These are phyloP conservation scores for Merluccius polli DNA, from an alignment of 2,797 vertebrate genomes.

Conservation along the genomic window DNA sequence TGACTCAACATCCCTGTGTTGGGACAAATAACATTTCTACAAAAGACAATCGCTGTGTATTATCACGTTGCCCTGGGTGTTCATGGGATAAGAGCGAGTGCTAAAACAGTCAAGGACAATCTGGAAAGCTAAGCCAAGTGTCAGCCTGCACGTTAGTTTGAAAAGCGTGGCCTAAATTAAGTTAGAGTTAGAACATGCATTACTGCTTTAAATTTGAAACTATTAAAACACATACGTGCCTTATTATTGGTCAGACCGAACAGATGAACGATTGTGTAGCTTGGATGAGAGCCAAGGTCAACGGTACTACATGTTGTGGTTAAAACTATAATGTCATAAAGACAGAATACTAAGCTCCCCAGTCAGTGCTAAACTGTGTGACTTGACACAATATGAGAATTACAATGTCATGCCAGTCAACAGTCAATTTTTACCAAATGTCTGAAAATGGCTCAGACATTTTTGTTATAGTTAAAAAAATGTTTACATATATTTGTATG, in stretches of 20 bases:
- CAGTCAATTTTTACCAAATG: constrained; percentile 9
- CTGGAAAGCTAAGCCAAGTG: not conserved
- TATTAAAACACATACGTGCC: not conserved
- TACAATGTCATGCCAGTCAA: not conserved
- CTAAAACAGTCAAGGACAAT: not conserved
- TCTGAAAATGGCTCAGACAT: not conserved
- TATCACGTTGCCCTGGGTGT: not conserved
- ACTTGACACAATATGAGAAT: constrained; percentile 10
- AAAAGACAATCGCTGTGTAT: constrained; percentile 7
- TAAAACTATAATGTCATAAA: not conserved
- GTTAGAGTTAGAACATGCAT: not conserved
- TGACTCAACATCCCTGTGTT: constrained; percentile 35
- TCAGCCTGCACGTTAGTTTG: not conserved
- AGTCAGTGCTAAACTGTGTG: not conserved
- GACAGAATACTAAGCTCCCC: not conserved
- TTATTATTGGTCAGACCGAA: not conserved
- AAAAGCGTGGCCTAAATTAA: not conserved
- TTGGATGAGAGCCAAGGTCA: no score
- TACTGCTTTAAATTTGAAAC: not conserved
- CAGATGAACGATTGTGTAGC: not conserved
- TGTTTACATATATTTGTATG: not conserved
- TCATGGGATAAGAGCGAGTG: not conserved
- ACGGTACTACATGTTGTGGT: not conserved
- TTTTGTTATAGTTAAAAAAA: not conserved
- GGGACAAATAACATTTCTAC: constrained; percentile 11